These are phyloP conservation scores for Lysandra bellargus DNA, from an alignment of 2,888 invertebrate genomes.

Conservation along the genomic window DNA sequence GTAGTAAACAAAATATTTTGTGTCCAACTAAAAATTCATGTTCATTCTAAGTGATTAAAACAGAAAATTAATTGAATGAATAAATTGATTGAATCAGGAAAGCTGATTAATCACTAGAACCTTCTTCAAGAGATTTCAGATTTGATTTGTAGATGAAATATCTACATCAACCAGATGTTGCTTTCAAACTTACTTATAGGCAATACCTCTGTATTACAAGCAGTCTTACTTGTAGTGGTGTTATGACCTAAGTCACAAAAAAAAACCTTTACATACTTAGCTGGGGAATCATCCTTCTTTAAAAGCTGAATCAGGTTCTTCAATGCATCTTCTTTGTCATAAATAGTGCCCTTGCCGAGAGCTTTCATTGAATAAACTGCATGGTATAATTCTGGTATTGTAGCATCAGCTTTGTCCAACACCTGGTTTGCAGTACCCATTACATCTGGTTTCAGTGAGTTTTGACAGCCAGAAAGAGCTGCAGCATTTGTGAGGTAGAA, in stretches of 20 bases:
- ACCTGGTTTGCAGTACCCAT: constrained; percentile 74
- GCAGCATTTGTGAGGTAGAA: constrained; percentile 85
- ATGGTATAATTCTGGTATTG: constrained; percentile 86
- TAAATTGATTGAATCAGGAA: no score
- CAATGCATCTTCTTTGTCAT: constrained; percentile 84
- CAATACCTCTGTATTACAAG: neutral
- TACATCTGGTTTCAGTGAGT: constrained; percentile 73
- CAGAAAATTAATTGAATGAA: no score
- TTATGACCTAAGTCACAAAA: neutral
- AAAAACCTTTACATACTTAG: constrained; percentile 76
- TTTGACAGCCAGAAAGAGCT: constrained; percentile 78
- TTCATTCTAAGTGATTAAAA: no score
- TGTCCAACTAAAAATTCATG: no score
- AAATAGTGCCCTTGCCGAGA: constrained; percentile 82
- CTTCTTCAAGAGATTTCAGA: no score
- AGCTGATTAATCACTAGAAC: no score
- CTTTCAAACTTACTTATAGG: no score
- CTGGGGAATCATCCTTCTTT: constrained; percentile 91
- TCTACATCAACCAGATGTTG: no score
- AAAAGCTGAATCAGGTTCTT: constrained; percentile 87
- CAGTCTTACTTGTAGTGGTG: neutral
- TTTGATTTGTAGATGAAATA: no score
- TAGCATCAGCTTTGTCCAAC: constrained; percentile 84
- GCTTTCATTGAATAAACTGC: constrained; percentile 85
- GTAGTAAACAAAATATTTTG: no score